Conservation (phyloP, 2,888 invertebrate genomes). For the Pantelozetes paolii region DNA sequence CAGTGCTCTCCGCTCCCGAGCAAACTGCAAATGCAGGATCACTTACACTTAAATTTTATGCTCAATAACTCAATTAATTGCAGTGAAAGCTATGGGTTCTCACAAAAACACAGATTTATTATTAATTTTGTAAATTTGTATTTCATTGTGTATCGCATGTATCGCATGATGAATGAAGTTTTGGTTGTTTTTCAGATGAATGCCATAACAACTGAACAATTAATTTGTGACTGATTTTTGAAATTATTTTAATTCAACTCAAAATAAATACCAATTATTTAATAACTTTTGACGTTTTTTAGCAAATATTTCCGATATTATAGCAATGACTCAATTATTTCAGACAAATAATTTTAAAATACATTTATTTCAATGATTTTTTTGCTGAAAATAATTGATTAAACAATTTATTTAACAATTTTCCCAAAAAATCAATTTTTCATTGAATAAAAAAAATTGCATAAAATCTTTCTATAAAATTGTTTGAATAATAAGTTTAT, state of each 20-base stretch:
- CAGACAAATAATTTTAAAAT: not conserved
- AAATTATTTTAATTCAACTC: not conserved
- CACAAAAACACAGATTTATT: not conserved
- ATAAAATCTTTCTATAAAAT: not conserved
- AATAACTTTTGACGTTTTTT: not conserved
- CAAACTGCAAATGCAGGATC: not conserved
- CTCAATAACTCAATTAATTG: conserved; percentile 28
- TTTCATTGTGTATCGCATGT: not conserved
- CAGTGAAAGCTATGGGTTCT: conserved; percentile 10
- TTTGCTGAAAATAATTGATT: conserved; percentile 12
- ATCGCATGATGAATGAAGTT: not conserved
- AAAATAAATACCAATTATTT: not conserved
- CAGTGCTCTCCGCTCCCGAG: not conserved
- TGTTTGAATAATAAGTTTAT: not conserved
- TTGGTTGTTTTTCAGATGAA: not conserved
- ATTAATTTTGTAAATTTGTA: not conserved
- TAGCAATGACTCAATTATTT: conserved; percentile 9
- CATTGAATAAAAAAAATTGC: not conserved
- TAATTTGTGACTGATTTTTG: not conserved
- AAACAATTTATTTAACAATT: conserved; percentile 9
- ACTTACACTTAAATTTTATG: conserved; percentile 17
- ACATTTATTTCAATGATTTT: not conserved
- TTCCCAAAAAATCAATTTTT: conserved; percentile 13
- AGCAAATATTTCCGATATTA: not conserved
- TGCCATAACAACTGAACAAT: not conserved